Conservation (phyloP, 2,797 vertebrate species). For the Uromys caudimaculatus region DNA sequence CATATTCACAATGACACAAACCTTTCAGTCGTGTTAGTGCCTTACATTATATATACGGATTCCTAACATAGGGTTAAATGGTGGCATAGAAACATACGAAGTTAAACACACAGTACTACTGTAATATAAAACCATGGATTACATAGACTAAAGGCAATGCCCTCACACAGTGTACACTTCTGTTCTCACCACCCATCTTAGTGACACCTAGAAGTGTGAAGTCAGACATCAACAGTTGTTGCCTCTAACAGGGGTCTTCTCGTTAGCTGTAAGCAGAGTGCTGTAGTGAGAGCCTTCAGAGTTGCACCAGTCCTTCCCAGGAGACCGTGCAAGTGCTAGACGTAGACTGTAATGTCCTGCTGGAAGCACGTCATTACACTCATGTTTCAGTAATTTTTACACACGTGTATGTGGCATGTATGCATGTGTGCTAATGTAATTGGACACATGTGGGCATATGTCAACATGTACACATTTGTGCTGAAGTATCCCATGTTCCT, state of each 20-base stretch:
- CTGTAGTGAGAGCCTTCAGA: background rate
- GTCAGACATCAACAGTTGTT: background rate
- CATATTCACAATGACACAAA: constrained; percentile 52
- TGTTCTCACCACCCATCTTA: background rate
- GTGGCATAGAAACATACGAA: background rate
- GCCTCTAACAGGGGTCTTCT: constrained; percentile 24
- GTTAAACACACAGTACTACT: background rate
- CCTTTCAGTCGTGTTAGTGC: constrained; percentile 55
- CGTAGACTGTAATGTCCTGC: background rate
- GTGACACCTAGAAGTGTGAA: background rate
- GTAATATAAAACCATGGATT: background rate
- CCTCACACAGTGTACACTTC: background rate
- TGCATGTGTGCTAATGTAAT: background rate
- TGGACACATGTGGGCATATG: background rate
- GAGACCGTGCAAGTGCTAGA: background rate
- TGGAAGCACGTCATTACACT: background rate
- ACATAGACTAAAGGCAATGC: background rate
- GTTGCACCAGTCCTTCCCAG: background rate
- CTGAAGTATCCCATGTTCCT: background rate
- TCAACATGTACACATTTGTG: background rate
- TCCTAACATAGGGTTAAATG: background rate
- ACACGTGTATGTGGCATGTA: background rate
- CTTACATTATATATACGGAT: background rate
- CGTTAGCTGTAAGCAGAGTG: constrained; percentile 34
- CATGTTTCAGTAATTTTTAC: constrained; percentile 25